Base-by-base conservation (phyloP, 2,113 vertebrate species). In the Thamnaconus septentrionalis region DNA sequence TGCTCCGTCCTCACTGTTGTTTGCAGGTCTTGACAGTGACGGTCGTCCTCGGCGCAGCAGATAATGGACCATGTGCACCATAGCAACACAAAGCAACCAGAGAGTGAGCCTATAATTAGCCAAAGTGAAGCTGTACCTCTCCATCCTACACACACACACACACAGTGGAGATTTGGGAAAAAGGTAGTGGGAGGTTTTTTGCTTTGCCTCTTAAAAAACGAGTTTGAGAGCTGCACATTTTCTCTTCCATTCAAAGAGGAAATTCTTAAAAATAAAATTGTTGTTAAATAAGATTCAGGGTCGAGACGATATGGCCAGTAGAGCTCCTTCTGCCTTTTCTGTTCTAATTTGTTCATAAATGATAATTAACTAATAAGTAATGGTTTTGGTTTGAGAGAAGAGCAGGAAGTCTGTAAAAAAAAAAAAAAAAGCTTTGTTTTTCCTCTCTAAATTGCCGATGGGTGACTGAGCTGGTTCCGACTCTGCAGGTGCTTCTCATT, bases 101-200 rank as follows among this genome's bases (percentile, higher is more conserved):
- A 69, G 56, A 66, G 18, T 31, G n/a, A 47, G 82, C 60, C 82
- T 87, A 87, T 86, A 87, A 89, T 87, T 87, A 85, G 82, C 71
- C 46, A 45, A 66, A 69, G 76, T 82, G 79, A 80, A 82, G 74
- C 80, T 70, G 74, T 61, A 70, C 69, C 64, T 70, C 72, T 76
- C 55, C 75, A 79, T 80, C 85, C 76, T 72, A 81, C 87, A 81
- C 87, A 77, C 80, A 54, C 61, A 31, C 18, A 31, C 18, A 31
- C 18, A 31, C 66, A 47, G 54, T 3, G 52, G 54, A 66, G 76
- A 61, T 76, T 55, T 53, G 44, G 73, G 73, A 65, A 52, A 68
- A 69, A 58, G 41, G 49, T 45, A 54, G 64, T 55, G 72, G 73
- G 67, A 61, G 80, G 71, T 73, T 11, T 65, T 79, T 58, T 64